Evolutionary conservation across 2,113 vertebrate species (phyloP).

Genomic region (Oncorhynchus masou): DNA sequence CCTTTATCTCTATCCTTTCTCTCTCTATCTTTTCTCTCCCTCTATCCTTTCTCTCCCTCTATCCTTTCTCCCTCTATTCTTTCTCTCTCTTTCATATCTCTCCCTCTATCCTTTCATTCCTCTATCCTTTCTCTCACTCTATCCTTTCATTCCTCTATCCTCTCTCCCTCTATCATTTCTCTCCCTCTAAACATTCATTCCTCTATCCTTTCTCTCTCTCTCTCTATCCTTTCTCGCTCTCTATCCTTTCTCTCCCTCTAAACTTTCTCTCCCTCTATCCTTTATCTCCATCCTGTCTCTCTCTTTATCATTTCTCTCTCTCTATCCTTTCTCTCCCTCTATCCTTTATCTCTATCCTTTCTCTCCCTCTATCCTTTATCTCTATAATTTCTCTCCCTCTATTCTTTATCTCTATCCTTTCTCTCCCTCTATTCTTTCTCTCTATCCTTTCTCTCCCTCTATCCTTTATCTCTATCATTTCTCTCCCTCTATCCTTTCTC

Average conservation of each 20-base stretch:
- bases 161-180: conserved; percentile 19
- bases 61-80: conserved; percentile 1
- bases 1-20: conserved; percentile 26
- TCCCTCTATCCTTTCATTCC: not conserved
- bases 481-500: no score
- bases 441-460: no score
- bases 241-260: not conserved
- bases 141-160: no score
- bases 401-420: no score
- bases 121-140: no score
- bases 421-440: conserved; percentile 51
- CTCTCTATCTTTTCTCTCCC: conserved; percentile 3
- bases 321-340: not conserved
- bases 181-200: not conserved
- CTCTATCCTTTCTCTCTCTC: conserved; percentile 42
- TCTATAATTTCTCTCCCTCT: no score
- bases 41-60: not conserved
- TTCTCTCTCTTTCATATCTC: not conserved
- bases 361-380: no score
- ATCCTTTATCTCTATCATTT: conserved; percentile 26
- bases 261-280: conserved; percentile 14
- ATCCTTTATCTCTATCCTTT: no score
- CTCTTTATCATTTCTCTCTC: no score
- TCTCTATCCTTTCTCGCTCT: conserved; percentile 33
- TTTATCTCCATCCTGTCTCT: conserved; percentile 14